A percentile compares a stretch with the other conserved stretches of the same genome.
phyloP scores from a whole-genome alignment of 1,140 invertebrate species.

The Probaryconus sp. region DNA sequence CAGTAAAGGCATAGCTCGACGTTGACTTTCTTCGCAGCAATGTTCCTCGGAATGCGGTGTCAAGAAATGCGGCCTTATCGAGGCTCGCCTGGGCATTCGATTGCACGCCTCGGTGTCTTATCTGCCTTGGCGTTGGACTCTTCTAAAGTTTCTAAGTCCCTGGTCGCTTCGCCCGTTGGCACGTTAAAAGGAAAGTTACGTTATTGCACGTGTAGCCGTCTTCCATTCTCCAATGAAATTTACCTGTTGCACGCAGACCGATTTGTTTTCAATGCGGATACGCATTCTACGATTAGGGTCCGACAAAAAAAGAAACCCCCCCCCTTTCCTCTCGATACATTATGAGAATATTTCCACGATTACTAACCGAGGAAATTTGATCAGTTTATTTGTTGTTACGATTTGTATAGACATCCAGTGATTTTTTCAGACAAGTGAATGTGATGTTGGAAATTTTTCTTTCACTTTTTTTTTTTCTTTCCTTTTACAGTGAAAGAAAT shows the following conservation, averaged over 20 bases:
- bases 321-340: too few relatives aligned
- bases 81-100: conserved; percentile 22
- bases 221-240: conserved; percentile 8
- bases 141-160: conserved; percentile 38
- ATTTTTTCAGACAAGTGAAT: too few relatives aligned
- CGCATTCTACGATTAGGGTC: too few relatives aligned
- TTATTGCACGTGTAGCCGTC: conserved; percentile 2
- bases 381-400: too few relatives aligned
- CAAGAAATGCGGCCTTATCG: conserved; percentile 50
- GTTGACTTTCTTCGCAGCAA: conserved; percentile 62
- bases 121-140: conserved; percentile 29
- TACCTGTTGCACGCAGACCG: conserved; percentile 4
- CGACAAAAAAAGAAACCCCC: too few relatives aligned
- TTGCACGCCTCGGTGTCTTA: conserved; percentile 42
- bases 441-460: too few relatives aligned
- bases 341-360: too few relatives aligned
- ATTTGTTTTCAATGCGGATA: conserved; percentile 4
- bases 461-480: too few relatives aligned
- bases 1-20: conserved; percentile 19
- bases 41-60: conserved; percentile 56
- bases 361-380: too few relatives aligned
- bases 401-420: too few relatives aligned
- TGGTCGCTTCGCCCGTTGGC: neutral
- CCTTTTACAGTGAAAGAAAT: too few relatives aligned
- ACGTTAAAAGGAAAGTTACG: conserved; percentile 13